Evolutionary conservation across 2,888 invertebrate genomes (phyloP).

Genomic region (Anthophora plumipes): DNA sequence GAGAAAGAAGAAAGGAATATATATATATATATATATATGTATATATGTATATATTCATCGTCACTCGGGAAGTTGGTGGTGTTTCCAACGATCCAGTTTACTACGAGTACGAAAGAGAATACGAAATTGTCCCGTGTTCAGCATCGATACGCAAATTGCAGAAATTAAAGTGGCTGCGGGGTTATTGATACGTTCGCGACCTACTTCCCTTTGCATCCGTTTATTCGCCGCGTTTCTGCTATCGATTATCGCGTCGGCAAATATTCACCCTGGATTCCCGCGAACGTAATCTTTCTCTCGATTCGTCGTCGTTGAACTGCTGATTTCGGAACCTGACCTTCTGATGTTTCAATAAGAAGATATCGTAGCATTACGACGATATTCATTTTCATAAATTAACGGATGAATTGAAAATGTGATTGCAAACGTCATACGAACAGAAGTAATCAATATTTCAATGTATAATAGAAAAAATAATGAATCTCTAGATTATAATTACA

Average conservation of each 20-base stretch:
- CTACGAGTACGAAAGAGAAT: neutral
- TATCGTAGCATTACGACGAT: too few species aligned
- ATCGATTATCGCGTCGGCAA: conserved; percentile 30
- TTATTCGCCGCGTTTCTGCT: conserved; percentile 36
- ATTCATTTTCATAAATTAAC: too few species aligned
- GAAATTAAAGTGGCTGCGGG: conserved; percentile 41
- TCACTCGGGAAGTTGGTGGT: neutral
- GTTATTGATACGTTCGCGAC: conserved; percentile 29
- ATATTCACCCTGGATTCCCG: conserved; percentile 16
- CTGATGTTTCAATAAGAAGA: too few species aligned
- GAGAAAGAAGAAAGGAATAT: too few species aligned
- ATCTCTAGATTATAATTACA: too few species aligned
- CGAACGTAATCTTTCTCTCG: conserved; percentile 17
- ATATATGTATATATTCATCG: too few species aligned
- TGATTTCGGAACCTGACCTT: neutral
- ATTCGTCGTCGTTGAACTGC: neutral
- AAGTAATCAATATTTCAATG: too few species aligned
- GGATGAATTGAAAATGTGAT: too few species aligned
- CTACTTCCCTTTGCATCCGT: conserved; percentile 28
- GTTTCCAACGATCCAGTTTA: conserved; percentile 1
- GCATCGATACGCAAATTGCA: conserved; percentile 37
- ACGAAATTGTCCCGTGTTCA: conserved; percentile 26
- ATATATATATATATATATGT: too few species aligned
- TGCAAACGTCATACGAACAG: too few species aligned
- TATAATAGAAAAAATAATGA: too few species aligned